Percentiles rank a stretch among this genome's conserved stretches.
Evolutionary conservation across 2,888 invertebrate species (phyloP).

Genomic region (Sesia apiformis): DNA sequence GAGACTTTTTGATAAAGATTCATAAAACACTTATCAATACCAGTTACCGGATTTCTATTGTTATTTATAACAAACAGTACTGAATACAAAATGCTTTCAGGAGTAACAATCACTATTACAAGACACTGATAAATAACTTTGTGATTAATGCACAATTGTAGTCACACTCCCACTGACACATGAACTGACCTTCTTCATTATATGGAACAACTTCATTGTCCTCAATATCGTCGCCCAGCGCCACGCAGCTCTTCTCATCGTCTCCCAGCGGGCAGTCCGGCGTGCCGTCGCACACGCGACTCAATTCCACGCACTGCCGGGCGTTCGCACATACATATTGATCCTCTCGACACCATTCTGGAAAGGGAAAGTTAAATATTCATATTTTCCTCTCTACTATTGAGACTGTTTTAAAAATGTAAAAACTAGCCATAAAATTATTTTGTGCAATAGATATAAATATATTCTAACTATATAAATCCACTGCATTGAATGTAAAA

Average conservation of each 20-base stretch:
- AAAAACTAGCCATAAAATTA: not conserved
- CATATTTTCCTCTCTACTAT: not conserved
- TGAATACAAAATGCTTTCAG: too few species aligned
- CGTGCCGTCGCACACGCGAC: conserved; percentile 80
- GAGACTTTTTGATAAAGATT: too few species aligned
- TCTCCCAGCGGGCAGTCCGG: conserved; percentile 83
- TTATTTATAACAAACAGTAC: too few species aligned
- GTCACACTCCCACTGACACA: too few species aligned
- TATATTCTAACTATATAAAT: too few species aligned
- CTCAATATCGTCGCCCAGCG: conserved; percentile 71
- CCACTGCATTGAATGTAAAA: too few species aligned
- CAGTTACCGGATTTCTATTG: too few species aligned
- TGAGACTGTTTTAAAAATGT: not conserved
- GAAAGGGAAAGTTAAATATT: conserved; percentile 13
- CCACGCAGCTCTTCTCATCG: conserved; percentile 84
- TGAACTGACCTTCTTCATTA: conserved; percentile 70
- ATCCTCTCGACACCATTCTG: conserved; percentile 83
- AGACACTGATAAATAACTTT: too few species aligned
- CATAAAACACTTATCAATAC: too few species aligned
- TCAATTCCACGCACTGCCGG: conserved; percentile 78
- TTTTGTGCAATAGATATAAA: too few species aligned
- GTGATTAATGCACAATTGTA: too few species aligned
- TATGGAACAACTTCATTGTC: conserved; percentile 76
- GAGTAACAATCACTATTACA: too few species aligned
- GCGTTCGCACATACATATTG: conserved; percentile 85